Evolutionary conservation across 2,888 invertebrate species (phyloP).

Genomic region (Zhuqinia jingwanae): DNA sequence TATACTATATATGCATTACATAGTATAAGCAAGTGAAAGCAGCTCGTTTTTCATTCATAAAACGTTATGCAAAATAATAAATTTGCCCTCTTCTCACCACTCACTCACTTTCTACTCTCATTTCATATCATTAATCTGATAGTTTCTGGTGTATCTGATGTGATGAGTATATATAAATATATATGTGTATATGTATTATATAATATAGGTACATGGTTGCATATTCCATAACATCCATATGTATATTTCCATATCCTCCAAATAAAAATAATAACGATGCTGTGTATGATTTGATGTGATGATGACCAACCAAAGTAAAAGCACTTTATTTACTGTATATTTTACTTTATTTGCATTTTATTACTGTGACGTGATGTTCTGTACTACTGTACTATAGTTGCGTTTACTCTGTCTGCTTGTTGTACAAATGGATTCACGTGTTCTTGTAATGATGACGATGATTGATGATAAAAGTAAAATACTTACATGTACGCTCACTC

Average conservation of each 20-base stretch:
- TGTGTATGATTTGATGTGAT: neutral
- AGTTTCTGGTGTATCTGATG: neutral
- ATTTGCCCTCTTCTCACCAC: neutral
- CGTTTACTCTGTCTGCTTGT: too few species aligned
- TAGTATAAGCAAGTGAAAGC: neutral
- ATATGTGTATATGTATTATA: too few species aligned
- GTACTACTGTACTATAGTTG: neutral
- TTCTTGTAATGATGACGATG: constrained; percentile 26
- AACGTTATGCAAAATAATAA: neutral
- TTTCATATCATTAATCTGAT: constrained; percentile 37
- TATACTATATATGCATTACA: too few species aligned
- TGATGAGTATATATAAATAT: too few species aligned
- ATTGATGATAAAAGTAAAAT: constrained; percentile 44
- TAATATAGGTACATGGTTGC: too few species aligned
- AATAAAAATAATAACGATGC: constrained; percentile 8
- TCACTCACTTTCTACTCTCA: neutral
- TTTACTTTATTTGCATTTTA: constrained; percentile 47
- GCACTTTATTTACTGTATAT: neutral
- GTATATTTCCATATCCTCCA: neutral
- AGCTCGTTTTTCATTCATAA: constrained; percentile 17
- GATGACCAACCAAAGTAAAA: neutral
- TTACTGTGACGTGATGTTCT: neutral
- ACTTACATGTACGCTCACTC: neutral
- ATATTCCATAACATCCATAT: too few species aligned
- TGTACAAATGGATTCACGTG: neutral